Evolutionary conservation across 2,888 invertebrate species (phyloP).

Genomic region (Cheiracanthium punctorium): DNA sequence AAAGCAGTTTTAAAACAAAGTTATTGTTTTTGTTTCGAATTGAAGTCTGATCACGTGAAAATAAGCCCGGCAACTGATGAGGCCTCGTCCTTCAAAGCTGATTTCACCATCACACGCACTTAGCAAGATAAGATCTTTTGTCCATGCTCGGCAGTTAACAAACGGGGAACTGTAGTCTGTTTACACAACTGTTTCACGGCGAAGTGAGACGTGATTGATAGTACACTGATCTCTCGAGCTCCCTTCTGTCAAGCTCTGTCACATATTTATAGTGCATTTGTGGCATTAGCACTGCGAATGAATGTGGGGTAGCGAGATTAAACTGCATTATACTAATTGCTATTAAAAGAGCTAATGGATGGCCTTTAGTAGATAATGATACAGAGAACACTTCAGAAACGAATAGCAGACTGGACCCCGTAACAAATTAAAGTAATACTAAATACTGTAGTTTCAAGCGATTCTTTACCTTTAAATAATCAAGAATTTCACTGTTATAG

Average conservation of each 20-base stretch:
- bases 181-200: neutral
- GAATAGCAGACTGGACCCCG: too few relatives aligned
- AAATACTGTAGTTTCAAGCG: too few relatives aligned
- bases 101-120: neutral
- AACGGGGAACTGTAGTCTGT: neutral
- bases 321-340: too few relatives aligned
- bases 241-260: neutral
- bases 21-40: neutral
- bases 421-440: too few relatives aligned
- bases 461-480: too few relatives aligned
- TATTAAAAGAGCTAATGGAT: too few relatives aligned
- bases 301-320: too few relatives aligned
- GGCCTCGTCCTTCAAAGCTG: neutral
- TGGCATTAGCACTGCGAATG: neutral
- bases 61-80: neutral
- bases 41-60: neutral
- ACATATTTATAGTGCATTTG: neutral
- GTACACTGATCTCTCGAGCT: neutral
- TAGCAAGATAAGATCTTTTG: neutral
- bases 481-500: too few relatives aligned
- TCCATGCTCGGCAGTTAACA: neutral
- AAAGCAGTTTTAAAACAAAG: too few relatives aligned
- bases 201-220: neutral
- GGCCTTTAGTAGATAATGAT: too few relatives aligned
- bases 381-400: too few relatives aligned